Base-by-base conservation (phyloP, 92 coral and sea anemone species). In the Actinostola sp. region DNA sequence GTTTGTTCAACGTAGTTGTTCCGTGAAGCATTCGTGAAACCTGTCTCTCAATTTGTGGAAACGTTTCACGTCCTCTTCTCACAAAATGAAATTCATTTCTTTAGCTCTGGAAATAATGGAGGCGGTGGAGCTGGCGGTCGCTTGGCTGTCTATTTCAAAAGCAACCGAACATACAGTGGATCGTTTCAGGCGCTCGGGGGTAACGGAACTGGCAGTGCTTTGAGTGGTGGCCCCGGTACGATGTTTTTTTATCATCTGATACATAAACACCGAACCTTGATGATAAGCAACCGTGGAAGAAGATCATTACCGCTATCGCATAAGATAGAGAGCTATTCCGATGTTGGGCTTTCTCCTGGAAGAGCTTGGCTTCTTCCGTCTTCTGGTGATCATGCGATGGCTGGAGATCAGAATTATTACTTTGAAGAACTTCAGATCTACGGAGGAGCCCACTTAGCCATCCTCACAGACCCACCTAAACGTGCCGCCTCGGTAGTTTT, bases 101-200 rank as follows among this genome's bases (percentile, higher is more conserved):
- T 8, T 25, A 71, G 77, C 38, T 57, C 34, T 55, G 65, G 66
- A 2, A 54, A 63, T 39, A 61, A 77, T 33, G 89, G 89, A 6
- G 85, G 85, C 0, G 89, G 85, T 34, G 85, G 85, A 8, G 85
- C 78, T 28, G 92, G 92, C 1, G 92, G 92, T 1, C 72, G 92
- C 42, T 44, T 88, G 31, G 92, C 92, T 14, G 82, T 83, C 31
- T 88, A 88, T 63, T 88, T 88, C 69, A 88, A 74, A 49, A 83
- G 89, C 55, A 88, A 88, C 67, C 83, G 75, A 31, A 88, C 92
- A 13, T 88, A 77, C 53, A 83, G 92, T 46, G 92, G 92, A 7
- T 61, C 82, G 31, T 69, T 88, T 29, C 82, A 88, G 58, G 73
- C 92, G 0, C 67, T 67, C 60, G 92, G 92, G 20, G 92, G 92